These are phyloP conservation scores for Phylloscopus whistleri DNA, from an alignment of 2,113 vertebrate genomes.

Conservation along the genomic window DNA sequence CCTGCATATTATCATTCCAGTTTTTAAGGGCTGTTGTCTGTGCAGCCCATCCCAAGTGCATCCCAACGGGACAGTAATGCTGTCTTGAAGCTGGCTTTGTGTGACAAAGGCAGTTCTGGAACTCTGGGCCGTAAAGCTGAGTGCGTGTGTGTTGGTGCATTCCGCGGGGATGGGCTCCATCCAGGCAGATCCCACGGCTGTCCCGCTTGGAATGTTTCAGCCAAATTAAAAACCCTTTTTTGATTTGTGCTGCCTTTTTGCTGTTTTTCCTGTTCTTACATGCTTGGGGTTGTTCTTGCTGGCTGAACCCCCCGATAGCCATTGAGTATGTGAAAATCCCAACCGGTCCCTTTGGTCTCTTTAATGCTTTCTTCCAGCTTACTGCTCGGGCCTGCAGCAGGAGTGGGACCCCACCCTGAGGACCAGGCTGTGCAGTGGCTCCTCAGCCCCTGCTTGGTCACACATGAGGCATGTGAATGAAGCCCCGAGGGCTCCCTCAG, in stretches of 20 bases:
- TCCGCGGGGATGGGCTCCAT: background rate
- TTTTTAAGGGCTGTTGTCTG: conserved; percentile 35
- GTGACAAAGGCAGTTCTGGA: background rate
- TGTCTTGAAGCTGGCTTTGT: conserved; percentile 3
- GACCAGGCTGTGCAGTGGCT: conserved; percentile 22
- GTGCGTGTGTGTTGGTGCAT: background rate
- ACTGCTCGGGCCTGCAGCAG: background rate
- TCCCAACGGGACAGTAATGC: conserved; percentile 22
- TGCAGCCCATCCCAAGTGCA: conserved; percentile 32
- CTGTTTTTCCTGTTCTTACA: background rate
- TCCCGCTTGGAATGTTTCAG: rapidly evolving
- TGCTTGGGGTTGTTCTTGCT: background rate
- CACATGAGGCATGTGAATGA: conserved; percentile 22
- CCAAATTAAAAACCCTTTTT: background rate
- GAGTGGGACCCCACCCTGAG: conserved; percentile 31
- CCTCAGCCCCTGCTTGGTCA: conserved; percentile 14
- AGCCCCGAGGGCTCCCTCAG: conserved; percentile 2
- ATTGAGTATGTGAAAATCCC: background rate
- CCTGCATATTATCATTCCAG: conserved; percentile 17
- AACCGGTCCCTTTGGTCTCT: background rate
- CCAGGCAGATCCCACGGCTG: background rate
- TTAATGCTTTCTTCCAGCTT: background rate
- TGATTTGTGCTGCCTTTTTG: background rate
- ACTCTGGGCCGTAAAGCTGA: background rate
- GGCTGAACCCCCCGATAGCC: background rate